Percentiles rank a stretch among this genome's conserved stretches.
phyloP scores from a whole-genome alignment of 2,797 vertebrate species.

The Lepidocolaptes lacrymiger region DNA sequence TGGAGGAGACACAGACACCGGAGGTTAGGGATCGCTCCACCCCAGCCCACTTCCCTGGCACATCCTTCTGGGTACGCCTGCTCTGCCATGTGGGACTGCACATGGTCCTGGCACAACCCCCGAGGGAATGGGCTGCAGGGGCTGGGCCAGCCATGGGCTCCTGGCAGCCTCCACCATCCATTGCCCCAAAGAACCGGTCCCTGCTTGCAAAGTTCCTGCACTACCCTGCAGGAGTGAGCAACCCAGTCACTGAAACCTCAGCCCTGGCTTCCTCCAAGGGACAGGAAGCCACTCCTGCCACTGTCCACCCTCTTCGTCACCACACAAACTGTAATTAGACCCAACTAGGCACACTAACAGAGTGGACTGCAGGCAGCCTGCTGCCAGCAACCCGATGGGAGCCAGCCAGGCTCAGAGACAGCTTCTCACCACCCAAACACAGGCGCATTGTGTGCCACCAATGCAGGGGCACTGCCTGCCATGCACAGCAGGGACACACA shows the following conservation, averaged over 20 bases:
- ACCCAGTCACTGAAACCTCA: constrained; percentile 31
- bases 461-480: constrained; percentile 28
- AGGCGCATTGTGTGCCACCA: constrained; percentile 31
- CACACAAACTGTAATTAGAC: constrained; percentile 10
- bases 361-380: not conserved
- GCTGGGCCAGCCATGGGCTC: not conserved
- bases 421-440: constrained; percentile 53
- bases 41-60: not conserved
- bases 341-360: constrained; percentile 2
- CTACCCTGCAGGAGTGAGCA: not conserved
- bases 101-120: not conserved
- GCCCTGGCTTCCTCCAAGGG: not conserved
- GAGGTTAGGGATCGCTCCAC: not conserved
- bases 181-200: not conserved
- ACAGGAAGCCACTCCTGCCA: constrained; percentile 53
- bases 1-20: constrained; percentile 54
- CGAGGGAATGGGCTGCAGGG: not conserved
- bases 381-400: constrained; percentile 46
- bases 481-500: not conserved
- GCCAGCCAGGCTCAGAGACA: not conserved
- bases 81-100: too few species aligned
- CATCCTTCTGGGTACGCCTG: not conserved
- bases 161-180: not conserved
- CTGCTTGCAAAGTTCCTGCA: not conserved
- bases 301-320: constrained; percentile 50